Evolutionary conservation across 2,113 vertebrate genomes (phyloP).

Genomic region (Capricornis sumatraensis): DNA sequence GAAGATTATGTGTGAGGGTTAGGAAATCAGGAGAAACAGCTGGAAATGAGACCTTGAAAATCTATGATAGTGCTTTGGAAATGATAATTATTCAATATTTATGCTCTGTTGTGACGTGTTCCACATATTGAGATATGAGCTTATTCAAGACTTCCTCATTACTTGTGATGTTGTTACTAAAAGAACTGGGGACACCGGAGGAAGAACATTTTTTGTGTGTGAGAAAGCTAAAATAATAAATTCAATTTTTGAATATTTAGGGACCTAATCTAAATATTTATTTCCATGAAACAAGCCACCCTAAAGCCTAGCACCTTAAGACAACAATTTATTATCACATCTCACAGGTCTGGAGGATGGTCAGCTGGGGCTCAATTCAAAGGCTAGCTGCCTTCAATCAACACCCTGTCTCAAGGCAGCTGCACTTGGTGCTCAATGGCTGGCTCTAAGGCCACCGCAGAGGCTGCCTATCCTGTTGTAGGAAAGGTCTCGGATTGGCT

Average conservation of each 20-base stretch:
- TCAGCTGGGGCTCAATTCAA: accelerated
- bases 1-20: not conserved
- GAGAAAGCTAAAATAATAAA: not conserved
- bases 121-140: not conserved
- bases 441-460: no score
- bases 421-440: accelerated
- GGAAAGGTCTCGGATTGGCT: not conserved
- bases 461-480: not conserved
- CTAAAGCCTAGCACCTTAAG: not conserved
- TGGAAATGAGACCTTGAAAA: not conserved
- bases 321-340: accelerated
- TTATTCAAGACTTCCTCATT: not conserved
- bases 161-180: not conserved
- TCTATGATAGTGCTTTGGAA: not conserved
- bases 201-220: not conserved
- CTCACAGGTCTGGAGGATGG: accelerated
- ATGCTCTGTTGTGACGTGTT: not conserved
- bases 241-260: not conserved
- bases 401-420: accelerated
- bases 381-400: not conserved
- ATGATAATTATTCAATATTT: not conserved
- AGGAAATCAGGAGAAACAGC: not conserved
- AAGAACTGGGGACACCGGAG: not conserved
- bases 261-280: not conserved
- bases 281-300: not conserved